Conservation (phyloP, 1,140 invertebrate genomes). For the Cherax quadricarinatus region DNA sequence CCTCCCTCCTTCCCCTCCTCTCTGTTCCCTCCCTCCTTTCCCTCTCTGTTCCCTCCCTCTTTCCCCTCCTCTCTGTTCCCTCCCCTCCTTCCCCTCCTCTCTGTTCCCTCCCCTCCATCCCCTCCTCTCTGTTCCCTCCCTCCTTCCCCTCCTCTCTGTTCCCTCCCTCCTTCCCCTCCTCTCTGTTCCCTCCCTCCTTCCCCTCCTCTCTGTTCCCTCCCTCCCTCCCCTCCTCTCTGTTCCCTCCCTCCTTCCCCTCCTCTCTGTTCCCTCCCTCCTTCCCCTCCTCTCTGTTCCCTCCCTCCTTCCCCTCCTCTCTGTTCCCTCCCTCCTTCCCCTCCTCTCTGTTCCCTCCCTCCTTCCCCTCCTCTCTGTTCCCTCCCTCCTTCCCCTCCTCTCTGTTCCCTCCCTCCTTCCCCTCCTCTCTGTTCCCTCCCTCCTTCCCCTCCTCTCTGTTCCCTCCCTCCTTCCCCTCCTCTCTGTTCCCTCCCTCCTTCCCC, state of each 20-base stretch:
- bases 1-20: not conserved
- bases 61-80: conserved; percentile 23
- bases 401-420: not conserved
- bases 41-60: not conserved
- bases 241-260: not conserved
- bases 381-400: conserved; percentile 17
- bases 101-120: not conserved
- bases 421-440: not conserved
- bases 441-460: not conserved
- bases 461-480: no score
- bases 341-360: not conserved
- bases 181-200: not conserved
- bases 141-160: no score
- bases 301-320: no score
- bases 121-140: not conserved
- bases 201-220: no score
- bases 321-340: not conserved
- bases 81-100: not conserved
- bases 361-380: no score
- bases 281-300: not conserved
- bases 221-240: conserved; percentile 19
- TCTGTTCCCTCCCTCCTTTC: not conserved
- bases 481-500: not conserved
- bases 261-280: not conserved
- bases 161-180: not conserved